Base-by-base conservation (phyloP, 2,888 invertebrate species). In the Pseudanteris insignis region DNA sequence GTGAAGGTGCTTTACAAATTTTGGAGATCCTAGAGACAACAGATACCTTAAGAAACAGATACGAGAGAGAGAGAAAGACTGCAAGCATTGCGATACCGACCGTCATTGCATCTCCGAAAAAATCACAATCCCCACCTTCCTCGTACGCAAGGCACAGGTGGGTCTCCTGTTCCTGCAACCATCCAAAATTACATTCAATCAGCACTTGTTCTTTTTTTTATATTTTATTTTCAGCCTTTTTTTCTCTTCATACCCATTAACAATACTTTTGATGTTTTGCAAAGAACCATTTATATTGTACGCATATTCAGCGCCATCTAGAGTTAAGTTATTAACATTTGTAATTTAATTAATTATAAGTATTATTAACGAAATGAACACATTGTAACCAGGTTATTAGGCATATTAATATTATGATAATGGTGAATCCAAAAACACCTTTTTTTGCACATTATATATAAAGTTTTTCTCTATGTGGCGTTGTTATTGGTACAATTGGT, bases 1-100 rank as follows among this genome's bases (percentile, higher is more conserved):
- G 68, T 71, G 25, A 54, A 68, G 47, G 63, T 68, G 47, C 70
- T 73, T 34, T 73, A 70, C 63, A 73, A 73, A 59, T 73, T 74
- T 65, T 74, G 74, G 73, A 73, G 72, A 67, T 67, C 67, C 32
- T 73, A 67, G 51, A 50, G 29, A 51, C 43, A 36, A 18, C 43
- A n/a, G n/a, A n/a, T n/a, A n/a, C 67, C 32, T 73, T 66, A 50
- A 51, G 30, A 53, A 30, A 36, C 25, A 40, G 43, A n/a, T n/a
- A n/a, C n/a, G n/a, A n/a, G n/a, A 34, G 41, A 40, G 40, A 54
- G 46, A 55, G 28, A 47, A 51, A 59, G 40, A 53, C 36, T 47
- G 47, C 37, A 30, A 43, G 40, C 44, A 58, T 58, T 51, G 58
- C 58, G 25, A 58, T 58, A 46, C 21, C 36, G 29, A 53, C 43